Conservation (phyloP, 2,797 vertebrate species). For the Malacoctenus gilli region DNA sequence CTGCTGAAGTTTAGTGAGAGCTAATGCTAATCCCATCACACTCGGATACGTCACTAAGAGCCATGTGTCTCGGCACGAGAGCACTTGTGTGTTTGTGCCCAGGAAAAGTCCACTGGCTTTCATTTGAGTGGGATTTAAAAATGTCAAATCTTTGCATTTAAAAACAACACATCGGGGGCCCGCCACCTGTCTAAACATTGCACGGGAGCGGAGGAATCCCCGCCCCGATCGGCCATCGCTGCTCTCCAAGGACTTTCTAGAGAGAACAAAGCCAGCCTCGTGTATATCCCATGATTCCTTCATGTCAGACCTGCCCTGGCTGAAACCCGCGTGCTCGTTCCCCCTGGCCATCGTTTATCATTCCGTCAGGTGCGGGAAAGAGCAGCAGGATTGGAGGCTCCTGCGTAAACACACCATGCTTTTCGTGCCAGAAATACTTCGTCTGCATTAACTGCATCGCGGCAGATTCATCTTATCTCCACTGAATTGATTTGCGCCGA, state of each 20-base stretch:
- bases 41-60: constrained; percentile 43
- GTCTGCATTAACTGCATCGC: constrained; percentile 67
- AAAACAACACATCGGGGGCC: constrained; percentile 45
- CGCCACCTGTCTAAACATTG: constrained; percentile 60
- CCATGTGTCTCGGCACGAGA: constrained; percentile 35
- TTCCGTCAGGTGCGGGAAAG: constrained; percentile 49
- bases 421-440: constrained; percentile 64
- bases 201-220: constrained; percentile 30
- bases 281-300: constrained; percentile 59
- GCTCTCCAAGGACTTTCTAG: constrained; percentile 18
- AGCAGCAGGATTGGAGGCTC: constrained; percentile 39
- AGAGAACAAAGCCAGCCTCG: constrained; percentile 41
- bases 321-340: constrained; percentile 35
- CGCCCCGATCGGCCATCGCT: constrained; percentile 32
- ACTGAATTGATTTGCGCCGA: constrained; percentile 59
- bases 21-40: constrained; percentile 57
- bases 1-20: constrained; percentile 44
- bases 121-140: constrained; percentile 57
- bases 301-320: constrained; percentile 54
- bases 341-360: constrained; percentile 67
- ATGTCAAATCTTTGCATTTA: constrained; percentile 35
- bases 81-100: constrained; percentile 2
- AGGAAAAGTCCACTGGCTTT: constrained; percentile 22
- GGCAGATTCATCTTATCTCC: constrained; percentile 60
- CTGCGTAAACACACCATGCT: constrained; percentile 64